Conservation (phyloP, 2,888 invertebrate species). For the Pandemis heparana region DNA sequence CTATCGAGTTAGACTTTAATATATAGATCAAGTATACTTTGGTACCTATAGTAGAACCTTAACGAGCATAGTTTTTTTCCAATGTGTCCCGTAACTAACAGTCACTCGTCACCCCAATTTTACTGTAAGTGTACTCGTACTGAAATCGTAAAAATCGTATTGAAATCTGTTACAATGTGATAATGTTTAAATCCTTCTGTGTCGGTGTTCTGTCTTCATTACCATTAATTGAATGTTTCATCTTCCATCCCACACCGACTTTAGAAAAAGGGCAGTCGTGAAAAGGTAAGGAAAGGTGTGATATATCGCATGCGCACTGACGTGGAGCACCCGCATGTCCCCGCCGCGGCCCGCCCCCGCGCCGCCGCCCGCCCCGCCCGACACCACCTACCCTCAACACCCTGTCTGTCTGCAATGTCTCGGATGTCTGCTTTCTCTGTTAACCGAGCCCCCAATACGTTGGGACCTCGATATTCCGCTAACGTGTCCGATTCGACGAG, state of each 20-base stretch:
- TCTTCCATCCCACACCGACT: slow-evolving; percentile 83
- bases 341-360: slow-evolving; percentile 48
- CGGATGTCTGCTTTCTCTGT: slow-evolving; percentile 70
- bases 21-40: not conserved
- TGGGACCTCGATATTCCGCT: slow-evolving; percentile 31
- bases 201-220: slow-evolving; percentile 71
- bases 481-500: not conserved
- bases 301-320: slow-evolving; percentile 77
- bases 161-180: slow-evolving; percentile 32
- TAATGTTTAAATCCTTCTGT: slow-evolving; percentile 55
- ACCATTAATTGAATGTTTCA: slow-evolving; percentile 84
- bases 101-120: slow-evolving; percentile 12
- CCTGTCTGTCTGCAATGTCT: slow-evolving; percentile 57
- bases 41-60: not conserved
- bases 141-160: slow-evolving; percentile 9
- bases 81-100: slow-evolving; percentile 22
- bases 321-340: slow-evolving; percentile 80
- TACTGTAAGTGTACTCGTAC: not conserved
- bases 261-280: slow-evolving; percentile 95
- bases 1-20: not conserved
- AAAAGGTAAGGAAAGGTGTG: slow-evolving; percentile 90
- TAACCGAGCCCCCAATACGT: slow-evolving; percentile 40
- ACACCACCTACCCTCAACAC: slow-evolving; percentile 53
- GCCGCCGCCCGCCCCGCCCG: slow-evolving; percentile 45
- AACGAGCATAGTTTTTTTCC: not conserved